phyloP scores from a whole-genome alignment of 2,888 invertebrate species.

The Smittia aterrima region DNA sequence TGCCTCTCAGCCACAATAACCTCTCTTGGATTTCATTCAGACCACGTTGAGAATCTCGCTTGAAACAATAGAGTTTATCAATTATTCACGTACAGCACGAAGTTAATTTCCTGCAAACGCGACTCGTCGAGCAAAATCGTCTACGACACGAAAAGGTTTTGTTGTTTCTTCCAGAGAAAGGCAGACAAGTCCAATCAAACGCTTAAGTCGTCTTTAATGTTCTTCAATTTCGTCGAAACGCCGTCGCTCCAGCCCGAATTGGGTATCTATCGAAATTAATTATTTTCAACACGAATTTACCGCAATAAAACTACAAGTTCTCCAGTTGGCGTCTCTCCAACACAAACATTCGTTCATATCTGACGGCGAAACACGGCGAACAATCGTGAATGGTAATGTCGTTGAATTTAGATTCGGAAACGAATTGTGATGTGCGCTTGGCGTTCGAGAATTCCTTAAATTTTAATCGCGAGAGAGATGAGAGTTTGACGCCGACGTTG shows the following conservation, averaged over 20 bases:
- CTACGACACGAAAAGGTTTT: not conserved
- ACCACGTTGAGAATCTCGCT: not conserved
- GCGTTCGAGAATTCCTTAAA: too few relatives aligned
- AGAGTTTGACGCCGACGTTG: too few relatives aligned
- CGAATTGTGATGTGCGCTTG: too few relatives aligned
- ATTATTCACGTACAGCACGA: constrained; percentile 33
- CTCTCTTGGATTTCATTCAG: too few relatives aligned
- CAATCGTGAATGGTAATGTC: not conserved
- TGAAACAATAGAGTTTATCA: constrained; percentile 2
- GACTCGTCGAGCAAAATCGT: not conserved
- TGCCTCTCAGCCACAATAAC: too few relatives aligned
- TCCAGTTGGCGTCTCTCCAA: constrained; percentile 16
- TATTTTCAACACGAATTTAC: constrained; percentile 17
- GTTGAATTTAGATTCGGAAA: not conserved
- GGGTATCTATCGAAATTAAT: not conserved
- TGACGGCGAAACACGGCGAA: not conserved
- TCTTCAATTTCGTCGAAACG: too few relatives aligned
- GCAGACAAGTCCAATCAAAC: too few relatives aligned
- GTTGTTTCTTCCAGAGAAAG: too few relatives aligned
- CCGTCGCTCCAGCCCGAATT: not conserved
- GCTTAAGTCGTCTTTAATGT: too few relatives aligned
- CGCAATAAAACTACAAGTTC: not conserved
- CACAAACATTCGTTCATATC: not conserved
- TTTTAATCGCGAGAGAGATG: too few relatives aligned
- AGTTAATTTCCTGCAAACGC: constrained; percentile 24